A percentile compares a stretch with the other conserved stretches of the same genome.
These are phyloP conservation scores for Clamator glandarius DNA, from an alignment of 2,797 vertebrate species.

Conservation along the genomic window DNA sequence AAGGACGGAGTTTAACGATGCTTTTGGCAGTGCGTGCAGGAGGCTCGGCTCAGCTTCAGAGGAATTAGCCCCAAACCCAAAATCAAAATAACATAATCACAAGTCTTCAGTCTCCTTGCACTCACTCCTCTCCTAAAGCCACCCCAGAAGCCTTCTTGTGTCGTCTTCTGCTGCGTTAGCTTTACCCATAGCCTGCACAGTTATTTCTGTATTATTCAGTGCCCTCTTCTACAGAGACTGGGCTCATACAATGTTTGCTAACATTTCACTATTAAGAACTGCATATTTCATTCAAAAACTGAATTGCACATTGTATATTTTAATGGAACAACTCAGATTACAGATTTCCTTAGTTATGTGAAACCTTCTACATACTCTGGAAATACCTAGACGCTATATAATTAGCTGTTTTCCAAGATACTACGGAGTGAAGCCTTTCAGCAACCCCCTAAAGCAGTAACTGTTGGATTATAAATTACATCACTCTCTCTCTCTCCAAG, in stretches of 20 bases:
- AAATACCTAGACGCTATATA: background rate
- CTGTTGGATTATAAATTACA: background rate
- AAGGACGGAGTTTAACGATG: background rate
- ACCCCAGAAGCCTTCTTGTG: background rate
- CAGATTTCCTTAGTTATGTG: background rate
- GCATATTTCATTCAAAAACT: background rate
- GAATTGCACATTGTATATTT: background rate
- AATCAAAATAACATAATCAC: background rate
- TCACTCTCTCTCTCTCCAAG: background rate
- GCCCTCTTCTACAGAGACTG: background rate
- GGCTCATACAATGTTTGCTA: background rate
- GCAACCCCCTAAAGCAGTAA: background rate
- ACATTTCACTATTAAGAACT: background rate
- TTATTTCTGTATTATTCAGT: background rate
- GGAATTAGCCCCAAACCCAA: fast-evolving
- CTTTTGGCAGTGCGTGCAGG: background rate
- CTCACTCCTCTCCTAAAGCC: background rate
- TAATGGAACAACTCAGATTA: background rate
- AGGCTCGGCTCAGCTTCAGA: background rate
- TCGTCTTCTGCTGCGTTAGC: background rate
- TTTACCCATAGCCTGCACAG: background rate
- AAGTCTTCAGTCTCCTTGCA: background rate
- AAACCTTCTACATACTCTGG: background rate
- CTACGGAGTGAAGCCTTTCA: background rate
- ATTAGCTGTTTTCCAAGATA: background rate